phyloP scores from a whole-genome alignment of 1,140 invertebrate genomes.

The Microplitis demolitor region DNA sequence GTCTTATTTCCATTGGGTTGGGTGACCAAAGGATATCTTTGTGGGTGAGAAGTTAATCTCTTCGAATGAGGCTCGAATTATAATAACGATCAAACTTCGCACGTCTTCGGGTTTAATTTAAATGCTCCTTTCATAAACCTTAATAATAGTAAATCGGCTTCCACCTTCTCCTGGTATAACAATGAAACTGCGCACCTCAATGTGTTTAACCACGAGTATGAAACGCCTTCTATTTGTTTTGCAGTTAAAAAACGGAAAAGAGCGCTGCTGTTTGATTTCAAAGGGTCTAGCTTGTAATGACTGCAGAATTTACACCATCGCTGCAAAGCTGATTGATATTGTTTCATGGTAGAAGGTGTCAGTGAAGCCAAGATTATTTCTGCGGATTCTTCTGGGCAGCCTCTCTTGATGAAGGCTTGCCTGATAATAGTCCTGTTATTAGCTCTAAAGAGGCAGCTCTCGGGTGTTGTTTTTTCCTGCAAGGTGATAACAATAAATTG shows the following conservation, averaged over 20 bases:
- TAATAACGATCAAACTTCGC: background rate
- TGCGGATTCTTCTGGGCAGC: background rate
- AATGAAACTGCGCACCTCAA: conserved; percentile 1
- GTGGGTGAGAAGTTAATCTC: background rate
- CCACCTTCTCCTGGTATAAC: background rate
- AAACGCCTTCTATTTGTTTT: background rate
- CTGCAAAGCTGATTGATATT: conserved; percentile 9
- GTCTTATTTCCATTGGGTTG: too few relatives aligned
- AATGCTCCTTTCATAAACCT: background rate
- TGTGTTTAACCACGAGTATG: background rate
- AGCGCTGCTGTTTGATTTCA: background rate
- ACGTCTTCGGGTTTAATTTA: background rate
- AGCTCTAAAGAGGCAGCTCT: conserved; percentile 7
- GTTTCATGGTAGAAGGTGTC: conserved; percentile 14
- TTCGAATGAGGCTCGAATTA: background rate
- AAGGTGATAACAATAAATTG: conserved; percentile 18
- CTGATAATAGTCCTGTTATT: background rate
- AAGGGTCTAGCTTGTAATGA: background rate
- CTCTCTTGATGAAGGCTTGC: background rate
- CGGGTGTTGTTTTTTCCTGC: conserved; percentile 8
- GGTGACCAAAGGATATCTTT: too few relatives aligned
- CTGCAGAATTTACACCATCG: conserved; percentile 9
- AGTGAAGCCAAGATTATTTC: conserved; percentile 15
- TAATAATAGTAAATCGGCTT: background rate
- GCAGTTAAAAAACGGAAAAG: background rate